phyloP scores from a whole-genome alignment of 2,888 invertebrate species.

The Deroplatys truncata region DNA sequence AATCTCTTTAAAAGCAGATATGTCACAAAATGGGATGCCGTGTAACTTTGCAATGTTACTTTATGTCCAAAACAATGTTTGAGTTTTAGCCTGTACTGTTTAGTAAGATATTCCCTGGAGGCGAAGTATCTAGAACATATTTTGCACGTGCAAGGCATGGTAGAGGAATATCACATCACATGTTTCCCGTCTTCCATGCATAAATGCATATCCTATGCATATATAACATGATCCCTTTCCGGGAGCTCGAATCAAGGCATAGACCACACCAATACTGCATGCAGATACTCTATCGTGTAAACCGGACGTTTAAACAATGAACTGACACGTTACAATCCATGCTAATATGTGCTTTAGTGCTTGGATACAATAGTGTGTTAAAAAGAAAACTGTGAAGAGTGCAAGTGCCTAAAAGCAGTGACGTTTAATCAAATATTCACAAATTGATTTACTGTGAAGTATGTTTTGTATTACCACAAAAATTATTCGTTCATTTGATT shows the following conservation, averaged over 20 bases:
- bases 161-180: not conserved
- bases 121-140: not conserved
- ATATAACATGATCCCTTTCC: not conserved
- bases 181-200: constrained; percentile 1
- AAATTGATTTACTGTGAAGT: too few species aligned
- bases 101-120: not conserved
- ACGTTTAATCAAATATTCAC: too few species aligned
- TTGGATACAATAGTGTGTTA: too few species aligned
- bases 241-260: not conserved
- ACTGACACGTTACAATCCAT: not conserved
- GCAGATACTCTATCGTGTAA: not conserved
- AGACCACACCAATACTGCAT: not conserved
- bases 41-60: not conserved
- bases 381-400: too few species aligned
- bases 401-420: too few species aligned
- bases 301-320: not conserved
- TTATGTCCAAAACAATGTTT: not conserved
- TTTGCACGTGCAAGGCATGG: not conserved
- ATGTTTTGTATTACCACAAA: too few species aligned
- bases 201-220: constrained; percentile 20
- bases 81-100: not conserved
- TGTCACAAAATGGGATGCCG: too few species aligned
- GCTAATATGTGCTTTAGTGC: not conserved
- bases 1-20: too few species aligned
- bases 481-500: too few species aligned